These are phyloP conservation scores for Drymodes brunneopygia DNA, from an alignment of 2,113 vertebrate genomes.

Conservation along the genomic window DNA sequence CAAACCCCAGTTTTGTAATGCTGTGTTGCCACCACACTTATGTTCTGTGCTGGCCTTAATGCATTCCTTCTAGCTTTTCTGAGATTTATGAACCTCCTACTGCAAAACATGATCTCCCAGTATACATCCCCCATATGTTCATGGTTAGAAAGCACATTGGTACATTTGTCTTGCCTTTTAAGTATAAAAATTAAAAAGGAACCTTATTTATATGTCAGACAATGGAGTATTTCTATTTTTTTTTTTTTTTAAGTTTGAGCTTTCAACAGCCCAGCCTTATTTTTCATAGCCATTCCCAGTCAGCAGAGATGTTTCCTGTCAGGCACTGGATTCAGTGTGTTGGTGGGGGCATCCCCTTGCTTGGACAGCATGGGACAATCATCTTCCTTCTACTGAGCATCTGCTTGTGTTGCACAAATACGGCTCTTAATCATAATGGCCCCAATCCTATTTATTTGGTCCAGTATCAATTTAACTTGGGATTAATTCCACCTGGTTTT, in stretches of 20 bases:
- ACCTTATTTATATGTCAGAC: neutral
- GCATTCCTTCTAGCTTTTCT: neutral
- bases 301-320: neutral
- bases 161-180: neutral
- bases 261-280: neutral
- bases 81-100: neutral
- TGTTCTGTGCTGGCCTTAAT: neutral
- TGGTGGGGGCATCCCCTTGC: neutral
- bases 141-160: neutral
- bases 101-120: neutral
- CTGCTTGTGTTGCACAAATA: slow-evolving; percentile 36
- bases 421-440: neutral
- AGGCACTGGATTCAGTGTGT: neutral
- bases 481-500: slow-evolving; percentile 20
- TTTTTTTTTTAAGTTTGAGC: neutral
- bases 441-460: slow-evolving; percentile 51
- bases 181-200: neutral
- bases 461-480: slow-evolving; percentile 26
- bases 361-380: neutral
- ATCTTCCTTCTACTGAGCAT: neutral
- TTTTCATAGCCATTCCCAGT: neutral
- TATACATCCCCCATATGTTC: neutral
- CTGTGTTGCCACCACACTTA: neutral
- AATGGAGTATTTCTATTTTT: neutral
- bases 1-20: neutral